Percentiles rank a stretch among this genome's conserved stretches.
phyloP scores from a whole-genome alignment of 2,888 invertebrate species.

The Eurytoma adleriae region DNA sequence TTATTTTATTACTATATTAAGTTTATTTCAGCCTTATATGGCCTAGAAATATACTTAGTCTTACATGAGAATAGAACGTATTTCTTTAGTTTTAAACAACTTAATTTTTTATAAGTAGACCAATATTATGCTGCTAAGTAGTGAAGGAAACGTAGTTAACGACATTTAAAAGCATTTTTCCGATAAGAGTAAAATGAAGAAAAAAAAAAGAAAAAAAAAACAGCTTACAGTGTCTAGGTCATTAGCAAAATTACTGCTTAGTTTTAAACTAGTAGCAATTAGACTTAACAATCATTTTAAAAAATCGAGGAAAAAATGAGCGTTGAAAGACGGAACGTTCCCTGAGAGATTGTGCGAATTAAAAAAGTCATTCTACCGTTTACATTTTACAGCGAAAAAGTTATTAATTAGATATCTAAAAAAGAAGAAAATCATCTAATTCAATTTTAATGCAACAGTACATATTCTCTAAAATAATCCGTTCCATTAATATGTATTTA shows the following conservation, averaged over 20 bases:
- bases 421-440: too few relatives aligned
- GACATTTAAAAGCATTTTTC: constrained; percentile 15
- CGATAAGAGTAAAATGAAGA: constrained; percentile 25
- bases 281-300: constrained; percentile 54
- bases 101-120: not conserved
- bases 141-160: not conserved
- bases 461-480: too few relatives aligned
- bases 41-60: too few relatives aligned
- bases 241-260: constrained; percentile 33
- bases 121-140: not conserved
- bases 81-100: too few relatives aligned
- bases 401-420: too few relatives aligned
- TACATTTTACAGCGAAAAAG: too few relatives aligned
- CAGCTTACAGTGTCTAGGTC: constrained; percentile 55
- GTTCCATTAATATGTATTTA: not conserved
- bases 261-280: constrained; percentile 27
- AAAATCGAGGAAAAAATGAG: constrained; percentile 36
- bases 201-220: constrained; percentile 20
- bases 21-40: too few relatives aligned
- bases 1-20: too few relatives aligned
- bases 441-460: too few relatives aligned
- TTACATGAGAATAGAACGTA: too few relatives aligned
- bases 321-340: constrained; percentile 15
- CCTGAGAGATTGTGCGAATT: not conserved
- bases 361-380: too few relatives aligned